Percentiles rank a stretch among this genome's conserved stretches.
Conservation (phyloP, 1,140 invertebrate genomes). For the Lepidostoma basale region DNA sequence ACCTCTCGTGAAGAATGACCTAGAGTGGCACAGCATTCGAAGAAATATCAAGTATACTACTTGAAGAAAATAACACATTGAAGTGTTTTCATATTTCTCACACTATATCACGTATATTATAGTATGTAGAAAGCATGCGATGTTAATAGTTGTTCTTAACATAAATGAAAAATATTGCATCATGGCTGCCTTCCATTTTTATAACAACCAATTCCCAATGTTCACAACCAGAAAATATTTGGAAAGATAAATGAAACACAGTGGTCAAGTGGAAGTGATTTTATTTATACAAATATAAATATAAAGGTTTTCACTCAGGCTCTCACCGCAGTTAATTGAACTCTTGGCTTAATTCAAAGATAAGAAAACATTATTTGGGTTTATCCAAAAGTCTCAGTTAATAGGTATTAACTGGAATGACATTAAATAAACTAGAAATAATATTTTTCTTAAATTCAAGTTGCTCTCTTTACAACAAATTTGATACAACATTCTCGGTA, state of each 20-base stretch:
- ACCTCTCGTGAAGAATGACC: no score
- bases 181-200: no score
- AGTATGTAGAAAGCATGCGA: no score
- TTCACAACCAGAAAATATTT: no score
- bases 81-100: no score
- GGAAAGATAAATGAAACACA: neutral
- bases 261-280: slow-evolving; percentile 44
- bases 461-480: slow-evolving; percentile 29
- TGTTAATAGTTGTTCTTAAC: no score
- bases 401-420: neutral
- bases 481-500: slow-evolving; percentile 30
- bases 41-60: no score
- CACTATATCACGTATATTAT: no score
- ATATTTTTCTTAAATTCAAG: slow-evolving; percentile 37
- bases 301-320: slow-evolving; percentile 44
- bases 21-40: no score
- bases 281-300: slow-evolving; percentile 46
- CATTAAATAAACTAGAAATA: slow-evolving; percentile 1
- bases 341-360: slow-evolving; percentile 32
- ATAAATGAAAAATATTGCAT: no score
- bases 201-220: no score
- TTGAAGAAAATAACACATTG: no score
- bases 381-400: neutral
- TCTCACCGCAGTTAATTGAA: slow-evolving; percentile 42
- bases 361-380: slow-evolving; percentile 26